Conservation (phyloP, 2,113 vertebrate species). For the Nerophis ophidion region DNA sequence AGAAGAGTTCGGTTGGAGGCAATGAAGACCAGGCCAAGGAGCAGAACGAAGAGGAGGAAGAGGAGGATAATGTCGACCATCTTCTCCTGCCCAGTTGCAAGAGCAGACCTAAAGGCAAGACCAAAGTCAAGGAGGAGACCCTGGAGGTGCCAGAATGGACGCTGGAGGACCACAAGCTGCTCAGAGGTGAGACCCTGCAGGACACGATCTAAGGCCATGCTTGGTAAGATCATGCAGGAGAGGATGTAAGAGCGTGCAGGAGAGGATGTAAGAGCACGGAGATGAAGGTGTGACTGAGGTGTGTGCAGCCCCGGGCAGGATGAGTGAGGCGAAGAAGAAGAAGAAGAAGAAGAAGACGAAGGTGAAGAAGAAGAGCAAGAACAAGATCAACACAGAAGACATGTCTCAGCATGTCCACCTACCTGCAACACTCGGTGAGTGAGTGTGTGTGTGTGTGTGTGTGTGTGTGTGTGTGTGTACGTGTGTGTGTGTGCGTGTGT, state of each 20-base stretch:
- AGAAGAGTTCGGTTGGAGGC: conserved; percentile 60
- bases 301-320: conserved; percentile 45
- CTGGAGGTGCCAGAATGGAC: conserved; percentile 33
- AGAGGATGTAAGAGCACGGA: too few species aligned
- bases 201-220: too few species aligned
- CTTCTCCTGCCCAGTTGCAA: conserved; percentile 51
- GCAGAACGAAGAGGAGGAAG: conserved; percentile 38
- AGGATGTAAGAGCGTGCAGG: too few species aligned
- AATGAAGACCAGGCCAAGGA: conserved; percentile 26
- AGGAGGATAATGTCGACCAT: conserved; percentile 35
- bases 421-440: conserved; percentile 79
- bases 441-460: too few species aligned
- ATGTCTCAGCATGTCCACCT: conserved; percentile 63
- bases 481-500: too few species aligned
- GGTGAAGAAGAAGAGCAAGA: conserved; percentile 77
- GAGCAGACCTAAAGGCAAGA: conserved; percentile 50
- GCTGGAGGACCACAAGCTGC: conserved; percentile 23
- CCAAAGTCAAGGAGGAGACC: conserved; percentile 58
- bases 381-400: conserved; percentile 79
- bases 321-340: conserved; percentile 15
- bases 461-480: too few species aligned
- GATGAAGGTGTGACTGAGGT: background rate
- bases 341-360: conserved; percentile 76
- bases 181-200: conserved; percentile 39
- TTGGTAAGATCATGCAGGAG: too few species aligned